These are phyloP conservation scores for Phalacrocorax aristotelis DNA, from an alignment of 2,113 vertebrate genomes.

Conservation along the genomic window DNA sequence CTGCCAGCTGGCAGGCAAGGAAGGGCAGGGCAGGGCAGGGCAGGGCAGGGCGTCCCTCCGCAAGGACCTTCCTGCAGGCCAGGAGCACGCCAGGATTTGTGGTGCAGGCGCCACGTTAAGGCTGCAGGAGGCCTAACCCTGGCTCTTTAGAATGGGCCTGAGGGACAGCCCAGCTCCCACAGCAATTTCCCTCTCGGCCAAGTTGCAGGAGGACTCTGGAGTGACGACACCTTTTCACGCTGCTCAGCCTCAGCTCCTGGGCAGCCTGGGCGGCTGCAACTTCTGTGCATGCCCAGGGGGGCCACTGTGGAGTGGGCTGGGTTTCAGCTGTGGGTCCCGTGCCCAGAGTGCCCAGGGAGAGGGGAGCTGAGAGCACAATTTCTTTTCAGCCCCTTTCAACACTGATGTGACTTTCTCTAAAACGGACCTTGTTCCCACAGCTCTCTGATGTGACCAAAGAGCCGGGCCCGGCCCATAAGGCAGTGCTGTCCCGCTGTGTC, in stretches of 20 bases:
- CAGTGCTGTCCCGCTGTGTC: neutral
- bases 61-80: neutral
- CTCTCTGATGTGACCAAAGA: neutral
- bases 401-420: neutral
- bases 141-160: neutral
- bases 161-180: neutral
- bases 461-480: neutral
- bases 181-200: neutral
- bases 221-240: neutral
- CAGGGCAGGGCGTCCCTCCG: neutral
- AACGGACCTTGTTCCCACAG: neutral
- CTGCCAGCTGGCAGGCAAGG: too few relatives aligned
- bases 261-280: neutral
- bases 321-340: neutral
- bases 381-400: neutral
- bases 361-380: neutral
- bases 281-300: too few relatives aligned
- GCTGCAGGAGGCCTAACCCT: neutral
- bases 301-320: neutral
- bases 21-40: too few relatives aligned
- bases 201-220: neutral
- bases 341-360: neutral
- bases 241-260: neutral
- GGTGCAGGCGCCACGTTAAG: neutral
- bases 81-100: neutral